Evolutionary conservation across 2,113 vertebrate genomes (phyloP), one percentile per base, ranked within the genome.

Genomic region (Hystrix brachyura): DNA sequence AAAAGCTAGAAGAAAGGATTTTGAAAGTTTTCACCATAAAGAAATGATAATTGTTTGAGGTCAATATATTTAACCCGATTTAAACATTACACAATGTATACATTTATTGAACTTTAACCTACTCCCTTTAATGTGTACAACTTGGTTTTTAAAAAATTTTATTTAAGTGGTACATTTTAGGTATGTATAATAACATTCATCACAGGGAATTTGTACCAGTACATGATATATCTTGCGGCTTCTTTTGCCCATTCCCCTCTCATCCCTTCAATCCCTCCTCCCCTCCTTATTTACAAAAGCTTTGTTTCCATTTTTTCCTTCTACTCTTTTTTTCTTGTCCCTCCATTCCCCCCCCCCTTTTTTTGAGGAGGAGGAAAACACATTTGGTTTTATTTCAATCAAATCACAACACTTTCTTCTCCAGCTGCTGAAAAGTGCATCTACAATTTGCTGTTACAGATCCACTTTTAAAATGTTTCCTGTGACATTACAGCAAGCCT

Each of bases 301-400:
- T 38, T 38, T 38, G 38, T 38, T 38, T 38, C 38, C 38, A 38
- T 38, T 38, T 38, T 38, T 38, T 38, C 38, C 38, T 38, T 38
- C 38, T 38, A 38, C 38, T 38, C 38, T 38, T 38, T 38, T 38
- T 38, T 38, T 38, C 38, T 38, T 38, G 38, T 38, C 38, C 38
- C 38, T 38, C 38, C 38, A 38, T 38, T 38, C 38, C 38, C 38
- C 38, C 38, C 38, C 38, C 38, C 38, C 38, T 38, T 38, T 38
- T 38, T 38, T 38, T 38, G 38, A 38, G 38, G 97, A 97, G 97
- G 97, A 98, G 97, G 97, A 98, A 97, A 97, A 96, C 82, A 98
- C 84, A 97, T 94, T 95, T 83, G 91, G 91, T 97, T 98, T 98
- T 98, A 98, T 98, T 98, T 98, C 95, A 98, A 93, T 98, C 97